Conservation (phyloP, 2,888 invertebrate genomes). For the Trilocha varians region DNA sequence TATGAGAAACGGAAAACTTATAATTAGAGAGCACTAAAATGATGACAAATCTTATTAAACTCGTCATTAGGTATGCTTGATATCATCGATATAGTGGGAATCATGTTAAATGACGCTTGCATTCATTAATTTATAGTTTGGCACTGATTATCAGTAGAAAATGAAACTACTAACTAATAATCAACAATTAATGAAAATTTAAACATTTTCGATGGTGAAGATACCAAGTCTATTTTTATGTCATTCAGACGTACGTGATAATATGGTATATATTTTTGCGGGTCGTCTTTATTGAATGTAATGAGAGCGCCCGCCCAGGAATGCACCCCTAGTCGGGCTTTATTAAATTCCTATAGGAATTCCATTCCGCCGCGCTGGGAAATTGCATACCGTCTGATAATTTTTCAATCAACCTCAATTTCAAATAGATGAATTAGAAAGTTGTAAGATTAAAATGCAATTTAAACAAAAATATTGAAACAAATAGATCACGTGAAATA, state of each 20-base stretch:
- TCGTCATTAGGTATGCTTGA: too few relatives aligned
- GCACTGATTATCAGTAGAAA: too few relatives aligned
- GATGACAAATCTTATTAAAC: too few relatives aligned
- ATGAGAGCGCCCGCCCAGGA: slow-evolving; percentile 18
- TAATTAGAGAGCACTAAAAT: too few relatives aligned
- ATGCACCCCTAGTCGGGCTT: slow-evolving; percentile 26
- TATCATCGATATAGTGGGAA: too few relatives aligned
- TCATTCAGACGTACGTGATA: slow-evolving; percentile 12
- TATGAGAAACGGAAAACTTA: too few relatives aligned
- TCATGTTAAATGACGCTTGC: too few relatives aligned
- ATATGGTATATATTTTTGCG: slow-evolving; percentile 6
- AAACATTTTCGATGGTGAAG: not conserved
- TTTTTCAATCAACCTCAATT: slow-evolving; percentile 14
- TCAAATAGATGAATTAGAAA: not conserved
- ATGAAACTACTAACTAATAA: not conserved
- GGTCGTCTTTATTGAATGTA: not conserved
- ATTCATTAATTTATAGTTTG: too few relatives aligned
- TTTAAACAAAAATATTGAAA: too few relatives aligned
- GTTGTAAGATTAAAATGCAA: not conserved
- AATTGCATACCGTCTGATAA: slow-evolving; percentile 16
- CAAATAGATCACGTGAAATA: too few relatives aligned
- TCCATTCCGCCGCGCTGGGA: slow-evolving; percentile 12
- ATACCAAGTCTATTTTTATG: not conserved
- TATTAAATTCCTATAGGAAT: slow-evolving; percentile 55
- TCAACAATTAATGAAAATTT: not conserved